Evolutionary conservation across 2,888 invertebrate species (phyloP).

Genomic region (Drosophila tripunctata): DNA sequence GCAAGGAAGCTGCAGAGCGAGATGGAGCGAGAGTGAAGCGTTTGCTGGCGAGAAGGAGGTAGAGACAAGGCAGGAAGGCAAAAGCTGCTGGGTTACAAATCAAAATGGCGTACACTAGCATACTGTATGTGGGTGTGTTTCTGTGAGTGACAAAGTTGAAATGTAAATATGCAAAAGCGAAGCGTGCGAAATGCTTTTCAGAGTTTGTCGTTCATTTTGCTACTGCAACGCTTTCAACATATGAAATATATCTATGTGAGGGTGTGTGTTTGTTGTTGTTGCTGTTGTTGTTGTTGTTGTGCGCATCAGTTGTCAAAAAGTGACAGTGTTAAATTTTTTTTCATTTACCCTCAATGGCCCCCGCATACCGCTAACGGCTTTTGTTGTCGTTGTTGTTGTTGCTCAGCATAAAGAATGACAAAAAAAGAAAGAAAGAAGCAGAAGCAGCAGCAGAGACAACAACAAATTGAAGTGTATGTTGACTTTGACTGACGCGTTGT

Average conservation of each 20-base stretch:
- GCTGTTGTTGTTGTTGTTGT: conserved; percentile 3
- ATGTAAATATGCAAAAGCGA: conserved; percentile 66
- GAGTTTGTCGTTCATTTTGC: conserved; percentile 39
- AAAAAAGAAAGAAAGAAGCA: not conserved
- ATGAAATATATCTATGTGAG: conserved; percentile 37
- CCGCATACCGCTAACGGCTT: not conserved
- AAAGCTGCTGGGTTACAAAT: conserved; percentile 45
- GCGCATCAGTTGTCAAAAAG: conserved; percentile 62
- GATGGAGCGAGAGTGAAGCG: not conserved
- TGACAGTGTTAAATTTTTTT: conserved; percentile 74
- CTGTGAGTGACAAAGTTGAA: conserved; percentile 63
- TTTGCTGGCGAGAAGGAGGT: not conserved
- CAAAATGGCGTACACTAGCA: conserved; percentile 63
- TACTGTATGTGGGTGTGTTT: not conserved
- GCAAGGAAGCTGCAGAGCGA: not conserved
- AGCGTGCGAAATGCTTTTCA: conserved; percentile 37
- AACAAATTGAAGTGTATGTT: conserved; percentile 67
- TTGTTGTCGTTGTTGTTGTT: too few relatives aligned
- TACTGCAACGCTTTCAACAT: conserved; percentile 50
- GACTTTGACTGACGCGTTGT: conserved; percentile 77
- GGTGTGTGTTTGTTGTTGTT: not conserved
- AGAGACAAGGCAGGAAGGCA: not conserved
- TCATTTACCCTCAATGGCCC: conserved; percentile 25
- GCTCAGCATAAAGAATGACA: too few relatives aligned
- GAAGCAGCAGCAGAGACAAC: conserved; percentile 15